Conservation (phyloP, 2,113 vertebrate genomes). For the Aplodontia rufa region DNA sequence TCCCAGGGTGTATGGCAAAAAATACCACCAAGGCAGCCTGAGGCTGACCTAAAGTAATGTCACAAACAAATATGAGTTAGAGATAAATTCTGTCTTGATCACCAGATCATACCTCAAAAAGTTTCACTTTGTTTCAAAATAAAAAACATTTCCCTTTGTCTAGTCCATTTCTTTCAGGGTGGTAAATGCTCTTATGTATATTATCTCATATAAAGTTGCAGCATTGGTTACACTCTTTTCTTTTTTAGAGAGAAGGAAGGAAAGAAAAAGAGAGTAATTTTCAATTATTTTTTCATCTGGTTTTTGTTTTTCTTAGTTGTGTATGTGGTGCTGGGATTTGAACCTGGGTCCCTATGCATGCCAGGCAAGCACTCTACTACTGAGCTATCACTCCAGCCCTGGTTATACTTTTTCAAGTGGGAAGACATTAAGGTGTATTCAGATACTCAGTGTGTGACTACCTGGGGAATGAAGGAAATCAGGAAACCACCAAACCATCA, state of each 20-base stretch:
- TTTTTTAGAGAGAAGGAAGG: no score
- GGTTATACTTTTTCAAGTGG: not conserved
- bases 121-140: not conserved
- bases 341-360: no score
- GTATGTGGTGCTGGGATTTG: no score
- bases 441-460: not conserved
- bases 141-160: not conserved
- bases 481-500: not conserved
- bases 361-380: no score
- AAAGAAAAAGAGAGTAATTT: no score
- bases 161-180: not conserved
- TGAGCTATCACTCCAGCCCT: not conserved
- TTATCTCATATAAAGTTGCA: not conserved
- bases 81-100: not conserved
- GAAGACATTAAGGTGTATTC: not conserved
- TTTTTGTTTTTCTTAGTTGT: no score
- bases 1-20: conserved; percentile 2
- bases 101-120: not conserved
- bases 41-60: not conserved
- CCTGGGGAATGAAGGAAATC: not conserved
- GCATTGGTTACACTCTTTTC: not conserved
- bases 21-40: not conserved
- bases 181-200: not conserved
- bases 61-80: not conserved
- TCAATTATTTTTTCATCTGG: no score